These are phyloP conservation scores for Epinephelus malabaricus DNA, from an alignment of 2,797 vertebrate genomes.

Conservation along the genomic window DNA sequence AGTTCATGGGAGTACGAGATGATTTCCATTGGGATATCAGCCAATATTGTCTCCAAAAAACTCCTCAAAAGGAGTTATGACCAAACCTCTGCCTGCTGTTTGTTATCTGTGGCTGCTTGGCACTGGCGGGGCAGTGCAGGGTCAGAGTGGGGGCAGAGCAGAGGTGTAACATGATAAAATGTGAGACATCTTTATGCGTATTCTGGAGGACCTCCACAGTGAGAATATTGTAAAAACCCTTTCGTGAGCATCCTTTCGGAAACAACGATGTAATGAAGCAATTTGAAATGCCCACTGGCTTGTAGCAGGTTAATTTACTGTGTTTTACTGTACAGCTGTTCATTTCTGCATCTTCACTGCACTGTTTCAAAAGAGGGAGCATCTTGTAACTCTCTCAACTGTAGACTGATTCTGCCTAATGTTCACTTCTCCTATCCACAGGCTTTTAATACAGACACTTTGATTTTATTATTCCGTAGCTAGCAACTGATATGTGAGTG, in stretches of 20 bases:
- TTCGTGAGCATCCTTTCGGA: slow-evolving; percentile 24
- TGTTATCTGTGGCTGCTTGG: background rate
- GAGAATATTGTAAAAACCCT: slow-evolving; percentile 6
- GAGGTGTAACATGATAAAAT: background rate
- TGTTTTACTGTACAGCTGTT: slow-evolving; percentile 52
- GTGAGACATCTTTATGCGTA: slow-evolving; percentile 6
- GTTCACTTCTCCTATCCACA: background rate
- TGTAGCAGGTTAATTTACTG: slow-evolving; percentile 48
- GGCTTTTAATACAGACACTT: background rate
- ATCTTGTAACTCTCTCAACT: slow-evolving; percentile 14
- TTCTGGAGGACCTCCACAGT: background rate
- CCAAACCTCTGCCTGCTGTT: background rate
- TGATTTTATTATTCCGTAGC: background rate
- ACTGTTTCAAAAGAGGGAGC: slow-evolving; percentile 3
- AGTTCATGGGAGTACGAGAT: background rate
- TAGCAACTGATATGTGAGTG: background rate
- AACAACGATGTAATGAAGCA: slow-evolving; percentile 39
- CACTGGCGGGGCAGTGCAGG: background rate
- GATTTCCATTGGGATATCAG: background rate
- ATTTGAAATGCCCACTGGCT: slow-evolving; percentile 43
- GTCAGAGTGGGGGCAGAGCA: background rate
- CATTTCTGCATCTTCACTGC: slow-evolving; percentile 16
- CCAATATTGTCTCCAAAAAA: background rate
- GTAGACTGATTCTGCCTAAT: background rate
- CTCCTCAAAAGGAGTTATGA: background rate